phyloP scores from a whole-genome alignment of 1,140 invertebrate species.

The Neuroterus valhalla region DNA sequence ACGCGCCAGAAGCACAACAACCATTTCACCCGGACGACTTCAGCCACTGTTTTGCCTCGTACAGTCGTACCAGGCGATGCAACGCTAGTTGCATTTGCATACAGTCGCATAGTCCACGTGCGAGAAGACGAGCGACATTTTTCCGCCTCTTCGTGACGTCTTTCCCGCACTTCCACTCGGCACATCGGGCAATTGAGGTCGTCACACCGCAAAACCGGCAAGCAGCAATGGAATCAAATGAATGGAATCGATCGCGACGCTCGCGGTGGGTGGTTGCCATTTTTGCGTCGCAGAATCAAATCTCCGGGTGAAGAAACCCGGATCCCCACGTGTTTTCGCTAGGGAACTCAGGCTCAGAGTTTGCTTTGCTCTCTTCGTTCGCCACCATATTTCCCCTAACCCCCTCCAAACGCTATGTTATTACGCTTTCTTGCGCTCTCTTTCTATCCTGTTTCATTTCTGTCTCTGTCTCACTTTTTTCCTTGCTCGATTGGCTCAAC shows the following conservation, averaged over 20 bases:
- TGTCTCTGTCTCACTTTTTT: slow-evolving; percentile 1
- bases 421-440: slow-evolving; percentile 35
- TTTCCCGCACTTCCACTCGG: neutral
- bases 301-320: neutral
- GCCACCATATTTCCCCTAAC: slow-evolving; percentile 32
- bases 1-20: slow-evolving; percentile 48
- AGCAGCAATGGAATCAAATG: slow-evolving; percentile 2
- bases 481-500: neutral
- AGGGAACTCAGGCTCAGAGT: slow-evolving; percentile 7
- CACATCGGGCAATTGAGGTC: neutral
- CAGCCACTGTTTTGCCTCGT: slow-evolving; percentile 12
- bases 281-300: neutral
- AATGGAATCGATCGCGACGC: slow-evolving; percentile 3
- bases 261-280: slow-evolving; percentile 37
- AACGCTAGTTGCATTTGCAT: neutral
- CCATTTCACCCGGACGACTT: slow-evolving; percentile 34
- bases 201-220: neutral
- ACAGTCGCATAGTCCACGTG: neutral
- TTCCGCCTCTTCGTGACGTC: neutral
- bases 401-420: slow-evolving; percentile 46
- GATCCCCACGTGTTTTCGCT: neutral
- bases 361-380: neutral
- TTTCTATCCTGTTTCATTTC: slow-evolving; percentile 35
- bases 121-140: slow-evolving; percentile 13
- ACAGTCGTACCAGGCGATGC: slow-evolving; percentile 2